Evolutionary conservation across 2,113 vertebrate species (phyloP).

Genomic region (Chamaea fasciata): DNA sequence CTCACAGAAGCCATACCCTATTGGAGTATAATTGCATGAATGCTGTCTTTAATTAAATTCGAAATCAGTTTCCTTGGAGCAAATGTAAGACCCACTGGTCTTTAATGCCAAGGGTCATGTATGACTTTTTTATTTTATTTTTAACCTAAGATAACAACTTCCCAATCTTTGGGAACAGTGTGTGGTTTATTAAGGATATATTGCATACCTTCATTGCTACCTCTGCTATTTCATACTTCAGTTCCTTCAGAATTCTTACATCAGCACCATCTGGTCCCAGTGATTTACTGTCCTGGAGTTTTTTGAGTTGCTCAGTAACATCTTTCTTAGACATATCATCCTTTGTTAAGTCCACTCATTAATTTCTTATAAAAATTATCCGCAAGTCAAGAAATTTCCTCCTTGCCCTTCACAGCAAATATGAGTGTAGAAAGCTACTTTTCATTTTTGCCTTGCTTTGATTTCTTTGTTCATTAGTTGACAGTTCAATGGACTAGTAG

Average conservation of each 20-base stretch:
- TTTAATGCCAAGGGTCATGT: background rate
- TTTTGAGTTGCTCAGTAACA: conserved; percentile 25
- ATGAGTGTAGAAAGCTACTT: background rate
- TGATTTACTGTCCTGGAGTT: conserved; percentile 62
- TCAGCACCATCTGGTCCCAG: conserved; percentile 66
- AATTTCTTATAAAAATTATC: conserved; percentile 24
- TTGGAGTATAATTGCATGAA: conserved; percentile 10
- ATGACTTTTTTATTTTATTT: background rate
- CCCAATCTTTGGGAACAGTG: conserved; percentile 30
- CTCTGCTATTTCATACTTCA: conserved; percentile 61
- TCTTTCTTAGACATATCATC: conserved; percentile 26
- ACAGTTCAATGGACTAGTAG: background rate
- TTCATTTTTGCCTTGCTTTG: background rate
- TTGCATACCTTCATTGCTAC: conserved; percentile 23
- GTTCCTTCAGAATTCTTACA: conserved; percentile 59
- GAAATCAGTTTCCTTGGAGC: background rate
- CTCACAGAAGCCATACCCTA: background rate
- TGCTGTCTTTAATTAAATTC: conserved; percentile 29
- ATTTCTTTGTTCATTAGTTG: background rate
- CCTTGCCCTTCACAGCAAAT: background rate
- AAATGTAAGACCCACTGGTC: background rate
- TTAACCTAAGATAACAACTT: conserved; percentile 10
- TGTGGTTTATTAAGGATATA: conserved; percentile 43
- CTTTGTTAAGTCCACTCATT: conserved; percentile 48
- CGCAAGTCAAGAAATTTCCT: conserved; percentile 29